phyloP scores from a whole-genome alignment of 2,888 invertebrate genomes.

The Nyleta sp. region DNA sequence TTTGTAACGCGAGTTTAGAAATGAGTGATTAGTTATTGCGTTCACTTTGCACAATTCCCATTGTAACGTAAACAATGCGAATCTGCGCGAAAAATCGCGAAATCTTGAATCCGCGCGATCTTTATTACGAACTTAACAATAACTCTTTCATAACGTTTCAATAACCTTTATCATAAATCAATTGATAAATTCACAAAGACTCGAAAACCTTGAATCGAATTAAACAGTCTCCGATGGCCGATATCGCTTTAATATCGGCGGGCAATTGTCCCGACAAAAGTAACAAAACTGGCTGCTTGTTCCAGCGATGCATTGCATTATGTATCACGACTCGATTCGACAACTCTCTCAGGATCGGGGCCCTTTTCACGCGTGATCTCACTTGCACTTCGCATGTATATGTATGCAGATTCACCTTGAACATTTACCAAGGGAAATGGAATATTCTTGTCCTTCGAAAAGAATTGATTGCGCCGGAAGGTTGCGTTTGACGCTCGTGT shows the following conservation, averaged over 20 bases:
- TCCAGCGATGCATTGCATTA: constrained; percentile 62
- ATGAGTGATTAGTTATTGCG: too few relatives aligned
- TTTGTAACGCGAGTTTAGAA: too few relatives aligned
- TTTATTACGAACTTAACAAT: constrained; percentile 38
- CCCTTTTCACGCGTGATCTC: constrained; percentile 62
- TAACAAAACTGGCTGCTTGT: constrained; percentile 63
- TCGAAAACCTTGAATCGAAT: constrained; percentile 68
- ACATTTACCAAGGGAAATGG: constrained; percentile 63
- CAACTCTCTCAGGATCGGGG: constrained; percentile 62
- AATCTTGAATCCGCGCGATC: constrained; percentile 15
- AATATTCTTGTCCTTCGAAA: constrained; percentile 60
- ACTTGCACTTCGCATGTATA: constrained; percentile 57
- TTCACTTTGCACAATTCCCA: too few relatives aligned
- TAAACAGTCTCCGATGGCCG: constrained; percentile 64
- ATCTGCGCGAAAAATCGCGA: background rate
- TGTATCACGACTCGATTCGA: constrained; percentile 64
- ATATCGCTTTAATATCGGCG: constrained; percentile 69
- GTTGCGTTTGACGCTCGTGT: constrained; percentile 47
- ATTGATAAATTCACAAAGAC: constrained; percentile 61
- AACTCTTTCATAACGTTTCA: constrained; percentile 53
- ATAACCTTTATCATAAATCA: constrained; percentile 56
- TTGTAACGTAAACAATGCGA: background rate
- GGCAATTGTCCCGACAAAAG: constrained; percentile 67
- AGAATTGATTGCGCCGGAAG: constrained; percentile 59
- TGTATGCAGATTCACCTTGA: constrained; percentile 64